Evolutionary conservation across 2,797 vertebrate species (phyloP).

Genomic region (Petrocephalus schoutedeni): DNA sequence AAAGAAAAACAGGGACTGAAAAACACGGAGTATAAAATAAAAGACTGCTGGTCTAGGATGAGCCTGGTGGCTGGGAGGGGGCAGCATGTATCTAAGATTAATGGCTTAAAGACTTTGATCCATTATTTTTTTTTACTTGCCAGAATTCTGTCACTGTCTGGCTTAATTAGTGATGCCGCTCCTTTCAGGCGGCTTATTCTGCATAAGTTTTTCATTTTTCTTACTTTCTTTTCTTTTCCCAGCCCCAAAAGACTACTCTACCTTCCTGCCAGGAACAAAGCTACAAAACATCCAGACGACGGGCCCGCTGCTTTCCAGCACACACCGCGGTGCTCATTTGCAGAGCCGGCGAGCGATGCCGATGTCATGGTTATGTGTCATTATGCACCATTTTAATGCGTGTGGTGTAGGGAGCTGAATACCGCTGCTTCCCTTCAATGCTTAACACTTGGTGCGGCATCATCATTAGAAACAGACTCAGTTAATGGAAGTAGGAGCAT

Average conservation of each 20-base stretch:
- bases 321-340: background rate
- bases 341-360: background rate
- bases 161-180: background rate
- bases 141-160: constrained; percentile 1
- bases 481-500: background rate
- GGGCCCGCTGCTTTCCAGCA: background rate
- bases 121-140: background rate
- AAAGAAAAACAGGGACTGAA: background rate
- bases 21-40: background rate
- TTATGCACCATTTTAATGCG: background rate
- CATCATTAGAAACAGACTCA: background rate
- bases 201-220: background rate
- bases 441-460: background rate
- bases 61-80: background rate
- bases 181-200: background rate
- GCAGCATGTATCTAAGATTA: background rate
- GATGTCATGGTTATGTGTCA: background rate
- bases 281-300: background rate
- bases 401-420: background rate
- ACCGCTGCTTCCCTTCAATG: background rate
- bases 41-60: background rate
- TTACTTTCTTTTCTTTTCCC: background rate
- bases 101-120: constrained; percentile 3
- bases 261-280: background rate
- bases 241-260: background rate